Evolutionary conservation across 2,113 vertebrate genomes (phyloP).

Genomic region (Anhinga rufa): DNA sequence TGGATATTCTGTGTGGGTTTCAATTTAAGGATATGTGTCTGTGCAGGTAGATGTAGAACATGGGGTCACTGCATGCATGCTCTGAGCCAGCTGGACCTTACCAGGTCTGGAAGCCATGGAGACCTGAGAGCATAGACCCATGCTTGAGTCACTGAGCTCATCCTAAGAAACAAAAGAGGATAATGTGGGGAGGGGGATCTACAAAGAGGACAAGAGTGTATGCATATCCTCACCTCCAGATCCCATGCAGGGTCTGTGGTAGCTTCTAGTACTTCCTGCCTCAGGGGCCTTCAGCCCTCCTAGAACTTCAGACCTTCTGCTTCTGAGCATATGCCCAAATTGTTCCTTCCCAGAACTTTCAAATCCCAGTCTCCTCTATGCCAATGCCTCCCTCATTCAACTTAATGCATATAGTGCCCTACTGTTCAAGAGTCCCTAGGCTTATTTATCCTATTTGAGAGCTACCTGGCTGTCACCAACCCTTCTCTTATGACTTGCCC

Average conservation of each 20-base stretch:
- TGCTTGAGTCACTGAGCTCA: not conserved
- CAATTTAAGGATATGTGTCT: not conserved
- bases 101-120: not conserved
- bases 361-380: not conserved
- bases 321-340: not conserved
- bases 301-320: not conserved
- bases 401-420: not conserved
- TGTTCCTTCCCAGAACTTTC: not conserved
- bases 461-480: not conserved
- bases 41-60: not conserved
- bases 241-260: not conserved
- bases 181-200: not conserved
- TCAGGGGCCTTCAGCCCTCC: not conserved
- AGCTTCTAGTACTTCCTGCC: not conserved
- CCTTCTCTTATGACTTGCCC: not conserved
- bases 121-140: not conserved
- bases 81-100: not conserved
- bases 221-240: not conserved
- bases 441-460: not conserved
- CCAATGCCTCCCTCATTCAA: not conserved
- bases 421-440: not conserved
- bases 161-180: not conserved
- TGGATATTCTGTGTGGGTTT: not conserved
- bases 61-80: rapidly evolving
- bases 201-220: not conserved